phyloP scores from a whole-genome alignment of 2,888 invertebrate species.

The Melieria omissa region DNA sequence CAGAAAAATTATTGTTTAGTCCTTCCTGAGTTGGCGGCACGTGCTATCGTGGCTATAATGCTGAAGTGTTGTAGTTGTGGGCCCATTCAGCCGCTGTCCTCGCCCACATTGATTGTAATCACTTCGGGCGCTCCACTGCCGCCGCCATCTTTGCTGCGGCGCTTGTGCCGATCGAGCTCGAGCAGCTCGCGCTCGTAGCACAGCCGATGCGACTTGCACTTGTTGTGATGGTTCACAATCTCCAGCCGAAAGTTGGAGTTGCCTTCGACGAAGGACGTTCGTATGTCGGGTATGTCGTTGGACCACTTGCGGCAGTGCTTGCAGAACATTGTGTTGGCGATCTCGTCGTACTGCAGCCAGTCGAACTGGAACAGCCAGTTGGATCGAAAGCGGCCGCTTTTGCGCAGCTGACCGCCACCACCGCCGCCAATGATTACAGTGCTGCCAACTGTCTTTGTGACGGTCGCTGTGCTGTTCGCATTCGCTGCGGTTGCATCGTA shows the following conservation, averaged over 20 bases:
- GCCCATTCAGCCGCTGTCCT: conserved; percentile 48
- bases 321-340: conserved; percentile 78
- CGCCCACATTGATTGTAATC: conserved; percentile 62
- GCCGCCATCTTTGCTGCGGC: conserved; percentile 9
- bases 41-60: too few species aligned
- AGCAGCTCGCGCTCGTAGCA: conserved; percentile 70
- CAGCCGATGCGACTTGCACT: conserved; percentile 80
- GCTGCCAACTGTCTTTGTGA: conserved; percentile 29
- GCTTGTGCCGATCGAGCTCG: conserved; percentile 46
- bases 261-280: conserved; percentile 83
- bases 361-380: conserved; percentile 77
- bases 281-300: conserved; percentile 74
- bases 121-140: conserved; percentile 50
- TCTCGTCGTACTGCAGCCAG: conserved; percentile 80
- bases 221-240: conserved; percentile 83
- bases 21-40: too few species aligned
- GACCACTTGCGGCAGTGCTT: conserved; percentile 81
- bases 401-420: conserved; percentile 60
- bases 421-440: conserved; percentile 5
- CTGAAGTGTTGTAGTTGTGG: too few species aligned
- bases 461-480: background rate
- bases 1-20: too few species aligned
- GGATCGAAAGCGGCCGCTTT: conserved; percentile 75
- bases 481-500: background rate
- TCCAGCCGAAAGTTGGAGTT: conserved; percentile 81